Evolutionary conservation across 2,113 vertebrate genomes (phyloP), one percentile per base, ranked within the genome.

Genomic region (Micromys minutus): DNA sequence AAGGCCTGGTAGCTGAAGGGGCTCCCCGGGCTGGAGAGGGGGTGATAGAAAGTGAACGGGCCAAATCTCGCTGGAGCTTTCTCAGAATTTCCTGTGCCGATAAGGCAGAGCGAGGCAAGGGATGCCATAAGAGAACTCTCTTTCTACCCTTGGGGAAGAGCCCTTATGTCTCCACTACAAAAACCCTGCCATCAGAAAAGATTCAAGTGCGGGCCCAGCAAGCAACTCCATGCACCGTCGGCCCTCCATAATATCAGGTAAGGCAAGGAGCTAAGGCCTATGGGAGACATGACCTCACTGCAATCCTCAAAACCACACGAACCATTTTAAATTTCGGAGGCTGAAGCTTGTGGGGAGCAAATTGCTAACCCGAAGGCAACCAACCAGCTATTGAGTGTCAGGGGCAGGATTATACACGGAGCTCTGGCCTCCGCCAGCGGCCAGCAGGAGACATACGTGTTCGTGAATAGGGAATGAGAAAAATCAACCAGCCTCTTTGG

Each of bases 401-500:
- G 36, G 36, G 47, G 34, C 15, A 31, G 61, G 76, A 34, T 50
- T 50, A 67, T 63, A 42, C 59, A 71, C 75, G 10, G 8, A 85
- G 39, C 67, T 11, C 16, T 17, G 65, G 87, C 34, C 65, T 42
- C 63, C 21, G 8, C 36, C 89, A 55, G 3, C 0, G 3, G 39
- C 29, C 15, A 74, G 36, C 55, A 19, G 26, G 13, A 87, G 39
- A 92, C 6, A 0, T 9, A 21, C 1, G 12, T 81, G 39, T 5
- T n/a, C n/a, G 2, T 4, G 39, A 52, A 72, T 24, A 63, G 67
- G 3, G 74, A 63, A 42, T 5, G 63, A 63, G n/a, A 57, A 0
- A 5, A 42, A 19, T 7, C 59, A 45, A 36, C 21, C 1, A 1
- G 89, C 57, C 59, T 5, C 5, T 2, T 0, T 1, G 0, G 4